Evolutionary conservation across 2,113 vertebrate genomes (phyloP).

Genomic region (Suricata suricatta): DNA sequence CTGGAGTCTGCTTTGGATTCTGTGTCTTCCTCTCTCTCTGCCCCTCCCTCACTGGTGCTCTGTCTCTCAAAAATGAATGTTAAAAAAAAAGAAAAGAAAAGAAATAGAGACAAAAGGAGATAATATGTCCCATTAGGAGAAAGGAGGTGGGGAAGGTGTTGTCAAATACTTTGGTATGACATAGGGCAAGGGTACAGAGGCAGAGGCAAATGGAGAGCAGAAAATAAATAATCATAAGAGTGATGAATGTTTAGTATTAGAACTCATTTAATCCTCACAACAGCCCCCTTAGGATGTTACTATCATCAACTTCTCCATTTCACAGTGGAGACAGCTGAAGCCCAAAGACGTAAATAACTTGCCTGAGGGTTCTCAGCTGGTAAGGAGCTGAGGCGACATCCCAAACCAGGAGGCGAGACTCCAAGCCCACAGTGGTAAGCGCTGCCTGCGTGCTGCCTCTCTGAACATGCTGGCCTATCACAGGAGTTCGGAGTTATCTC

Average conservation of each 20-base stretch:
- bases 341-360: neutral
- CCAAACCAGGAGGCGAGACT: neutral
- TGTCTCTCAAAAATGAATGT: too few relatives aligned
- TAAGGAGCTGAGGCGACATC: too few relatives aligned
- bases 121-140: neutral
- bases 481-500: neutral
- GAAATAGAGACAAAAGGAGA: neutral
- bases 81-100: neutral
- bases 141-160: neutral
- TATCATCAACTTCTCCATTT: neutral
- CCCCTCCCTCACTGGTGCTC: too few relatives aligned
- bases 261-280: neutral
- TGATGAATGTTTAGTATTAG: neutral
- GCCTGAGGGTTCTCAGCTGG: neutral
- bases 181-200: neutral
- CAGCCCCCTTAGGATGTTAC: neutral
- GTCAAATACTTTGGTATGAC: neutral
- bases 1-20: too few relatives aligned
- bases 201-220: neutral
- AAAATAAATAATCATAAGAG: neutral
- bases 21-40: too few relatives aligned
- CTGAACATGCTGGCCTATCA: too few relatives aligned
- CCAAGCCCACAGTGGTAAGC: neutral
- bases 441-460: rapidly evolving
- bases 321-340: neutral